These are phyloP conservation scores for Pristionchus japonicus DNA, from an alignment of 2,888 invertebrate genomes.

Conservation along the genomic window DNA sequence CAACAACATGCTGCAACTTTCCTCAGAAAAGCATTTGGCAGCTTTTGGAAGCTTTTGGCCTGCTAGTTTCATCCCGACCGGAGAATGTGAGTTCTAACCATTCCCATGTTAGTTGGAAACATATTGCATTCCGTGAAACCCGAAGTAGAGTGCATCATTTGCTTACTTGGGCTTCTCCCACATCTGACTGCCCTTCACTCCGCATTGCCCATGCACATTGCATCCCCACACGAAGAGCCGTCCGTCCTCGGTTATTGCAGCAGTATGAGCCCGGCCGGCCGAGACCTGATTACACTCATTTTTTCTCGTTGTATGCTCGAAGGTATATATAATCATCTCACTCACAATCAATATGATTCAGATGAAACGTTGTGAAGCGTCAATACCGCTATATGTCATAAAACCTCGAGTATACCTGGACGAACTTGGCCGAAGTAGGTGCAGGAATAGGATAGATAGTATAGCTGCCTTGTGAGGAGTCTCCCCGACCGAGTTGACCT, in stretches of 20 bases:
- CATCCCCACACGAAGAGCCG: conserved; percentile 91
- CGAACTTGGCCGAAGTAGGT: conserved; percentile 52
- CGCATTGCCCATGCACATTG: conserved; percentile 93
- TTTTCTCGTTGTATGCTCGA: no score
- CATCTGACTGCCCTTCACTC: conserved; percentile 48
- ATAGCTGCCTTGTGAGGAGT: conserved; percentile 58
- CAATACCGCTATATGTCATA: neutral
- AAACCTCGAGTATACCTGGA: conserved; percentile 54
- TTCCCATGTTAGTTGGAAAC: no score
- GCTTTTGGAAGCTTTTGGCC: no score
- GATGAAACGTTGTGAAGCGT: no score
- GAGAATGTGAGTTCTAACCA: no score
- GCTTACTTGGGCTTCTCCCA: conserved; percentile 57
- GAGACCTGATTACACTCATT: conserved; percentile 62
- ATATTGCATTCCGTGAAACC: no score
- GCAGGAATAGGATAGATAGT: conserved; percentile 64
- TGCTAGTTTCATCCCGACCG: no score
- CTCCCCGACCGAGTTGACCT: conserved; percentile 57
- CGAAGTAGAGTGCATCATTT: no score
- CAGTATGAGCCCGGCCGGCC: conserved; percentile 63
- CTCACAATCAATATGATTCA: no score
- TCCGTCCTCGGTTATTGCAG: conserved; percentile 68
- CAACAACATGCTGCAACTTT: no score
- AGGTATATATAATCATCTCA: no score
- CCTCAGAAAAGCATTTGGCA: no score